Conservation (phyloP, 2,113 vertebrate species). For the Myiagra hebetior region DNA sequence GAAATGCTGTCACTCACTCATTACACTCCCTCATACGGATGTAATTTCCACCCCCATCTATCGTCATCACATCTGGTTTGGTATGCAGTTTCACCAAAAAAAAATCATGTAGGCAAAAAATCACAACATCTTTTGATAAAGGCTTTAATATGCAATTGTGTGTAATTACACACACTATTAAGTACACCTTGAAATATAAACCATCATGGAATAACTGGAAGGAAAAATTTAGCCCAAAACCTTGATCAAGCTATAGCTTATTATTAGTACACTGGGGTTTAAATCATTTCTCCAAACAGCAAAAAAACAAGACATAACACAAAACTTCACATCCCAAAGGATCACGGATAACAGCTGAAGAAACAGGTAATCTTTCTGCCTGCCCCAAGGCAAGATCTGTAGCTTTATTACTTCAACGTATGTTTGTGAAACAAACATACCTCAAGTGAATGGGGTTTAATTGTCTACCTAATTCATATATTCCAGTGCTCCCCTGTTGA, state of each 20-base stretch:
- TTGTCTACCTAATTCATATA: not conserved
- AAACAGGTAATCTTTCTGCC: not conserved
- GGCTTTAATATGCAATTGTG: not conserved
- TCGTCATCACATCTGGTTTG: slow-evolving; percentile 58
- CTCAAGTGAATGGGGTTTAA: not conserved
- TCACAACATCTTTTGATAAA: not conserved
- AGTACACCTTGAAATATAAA: not conserved
- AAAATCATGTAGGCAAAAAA: not conserved
- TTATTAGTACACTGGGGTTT: not conserved
- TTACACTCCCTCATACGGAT: slow-evolving; percentile 55
- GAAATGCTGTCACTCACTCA: slow-evolving; percentile 37
- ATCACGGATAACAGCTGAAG: not conserved
- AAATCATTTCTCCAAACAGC: not conserved
- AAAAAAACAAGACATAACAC: not conserved
- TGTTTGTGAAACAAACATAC: not conserved
- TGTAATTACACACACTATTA: not conserved
- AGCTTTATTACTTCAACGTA: not conserved
- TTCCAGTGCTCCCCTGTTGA: not conserved
- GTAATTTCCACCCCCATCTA: slow-evolving; percentile 59
- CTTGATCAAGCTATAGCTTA: not conserved
- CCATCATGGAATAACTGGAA: not conserved
- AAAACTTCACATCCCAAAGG: not conserved
- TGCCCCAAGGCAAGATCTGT: not conserved
- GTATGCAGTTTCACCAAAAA: not conserved
- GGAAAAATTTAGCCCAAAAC: not conserved